These are phyloP conservation scores for Sinosuthora webbiana DNA, from an alignment of 2,113 vertebrate genomes.

Conservation along the genomic window DNA sequence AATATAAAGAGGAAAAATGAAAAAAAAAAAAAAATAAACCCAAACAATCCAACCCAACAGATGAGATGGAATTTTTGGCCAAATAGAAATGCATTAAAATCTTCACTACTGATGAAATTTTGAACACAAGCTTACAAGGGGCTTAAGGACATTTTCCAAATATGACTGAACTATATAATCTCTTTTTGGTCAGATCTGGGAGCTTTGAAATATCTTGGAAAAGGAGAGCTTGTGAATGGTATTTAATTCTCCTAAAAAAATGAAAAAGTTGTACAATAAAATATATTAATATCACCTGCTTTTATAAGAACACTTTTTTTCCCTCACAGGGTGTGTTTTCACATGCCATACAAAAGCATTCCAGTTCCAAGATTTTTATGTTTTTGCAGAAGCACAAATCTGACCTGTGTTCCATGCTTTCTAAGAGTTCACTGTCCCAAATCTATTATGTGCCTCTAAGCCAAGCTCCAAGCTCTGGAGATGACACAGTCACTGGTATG, in stretches of 20 bases:
- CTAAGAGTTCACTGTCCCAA: neutral
- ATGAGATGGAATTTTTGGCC: neutral
- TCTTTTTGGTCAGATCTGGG: neutral
- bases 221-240: neutral
- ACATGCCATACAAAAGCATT: neutral
- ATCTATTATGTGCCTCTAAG: neutral
- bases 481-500: constrained; percentile 28
- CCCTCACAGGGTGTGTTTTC: neutral
- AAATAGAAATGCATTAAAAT: neutral
- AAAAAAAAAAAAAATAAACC: neutral
- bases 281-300: neutral
- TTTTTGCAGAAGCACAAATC: neutral
- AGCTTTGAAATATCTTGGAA: neutral
- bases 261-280: neutral
- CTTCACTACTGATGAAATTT: neutral
- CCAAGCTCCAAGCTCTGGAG: neutral
- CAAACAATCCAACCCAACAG: neutral
- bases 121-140: neutral
- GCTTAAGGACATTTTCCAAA: neutral
- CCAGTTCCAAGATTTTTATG: neutral
- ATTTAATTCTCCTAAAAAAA: neutral
- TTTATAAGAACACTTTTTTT: neutral
- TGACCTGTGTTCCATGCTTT: neutral
- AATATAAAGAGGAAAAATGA: neutral
- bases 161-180: neutral